A percentile compares a stretch with the other conserved stretches of the same genome.
These are phyloP conservation scores for Danaus melanippus DNA, from an alignment of 1,140 invertebrate species.

Conservation along the genomic window DNA sequence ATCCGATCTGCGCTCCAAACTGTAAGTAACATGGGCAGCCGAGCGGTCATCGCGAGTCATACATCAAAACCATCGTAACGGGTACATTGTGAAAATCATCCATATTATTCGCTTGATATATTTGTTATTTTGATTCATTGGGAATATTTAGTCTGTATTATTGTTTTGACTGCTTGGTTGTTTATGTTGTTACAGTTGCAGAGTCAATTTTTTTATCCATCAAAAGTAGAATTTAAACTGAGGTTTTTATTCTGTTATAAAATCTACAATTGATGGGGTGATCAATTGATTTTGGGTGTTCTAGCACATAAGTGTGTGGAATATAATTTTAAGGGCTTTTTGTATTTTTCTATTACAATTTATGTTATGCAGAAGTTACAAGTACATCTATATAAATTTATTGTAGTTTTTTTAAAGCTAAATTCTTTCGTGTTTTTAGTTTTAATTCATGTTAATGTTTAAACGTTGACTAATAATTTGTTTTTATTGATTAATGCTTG, in stretches of 20 bases:
- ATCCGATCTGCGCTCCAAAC: slow-evolving; percentile 76
- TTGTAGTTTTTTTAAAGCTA: too few species aligned
- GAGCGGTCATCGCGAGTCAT: slow-evolving; percentile 42
- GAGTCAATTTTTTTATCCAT: slow-evolving; percentile 65
- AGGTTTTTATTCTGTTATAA: slow-evolving; percentile 15
- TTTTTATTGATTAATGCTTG: too few species aligned
- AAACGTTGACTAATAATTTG: too few species aligned
- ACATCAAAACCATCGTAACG: slow-evolving; percentile 3
- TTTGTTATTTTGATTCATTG: slow-evolving; percentile 6
- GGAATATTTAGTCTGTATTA: slow-evolving; percentile 16
- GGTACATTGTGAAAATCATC: slow-evolving; percentile 4
- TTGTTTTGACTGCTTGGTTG: slow-evolving; percentile 54
- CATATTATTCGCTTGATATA: slow-evolving; percentile 4
- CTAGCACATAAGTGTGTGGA: slow-evolving; percentile 47
- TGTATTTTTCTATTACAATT: slow-evolving; percentile 21
- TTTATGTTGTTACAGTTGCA: slow-evolving; percentile 51
- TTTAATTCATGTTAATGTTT: too few species aligned
- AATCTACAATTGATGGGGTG: slow-evolving; percentile 50
- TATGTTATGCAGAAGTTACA: background rate
- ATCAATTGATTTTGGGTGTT: slow-evolving; percentile 57
- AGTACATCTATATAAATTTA: too few species aligned
- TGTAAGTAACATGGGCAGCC: slow-evolving; percentile 66
- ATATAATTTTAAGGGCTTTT: slow-evolving; percentile 15
- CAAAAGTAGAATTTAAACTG: slow-evolving; percentile 30
- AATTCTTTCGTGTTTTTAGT: too few species aligned